Evolutionary conservation across 2,888 invertebrate species (phyloP), one percentile per base, ranked within the genome.

Genomic region (Diogma glabrata): DNA sequence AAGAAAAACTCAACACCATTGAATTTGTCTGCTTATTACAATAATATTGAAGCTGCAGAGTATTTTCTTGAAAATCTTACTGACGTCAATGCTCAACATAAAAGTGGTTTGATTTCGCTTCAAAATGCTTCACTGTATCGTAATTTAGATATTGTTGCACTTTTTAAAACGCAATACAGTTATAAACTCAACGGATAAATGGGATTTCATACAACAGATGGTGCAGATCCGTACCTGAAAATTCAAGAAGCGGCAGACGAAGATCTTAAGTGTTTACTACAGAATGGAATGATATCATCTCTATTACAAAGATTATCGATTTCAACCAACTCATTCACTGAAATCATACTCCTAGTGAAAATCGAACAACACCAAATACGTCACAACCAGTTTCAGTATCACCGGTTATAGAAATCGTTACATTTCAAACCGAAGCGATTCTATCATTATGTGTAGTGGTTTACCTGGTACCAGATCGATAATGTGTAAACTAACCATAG

Each of bases 71-170:
- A 91, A 64, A 86, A 88, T 55, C 96, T 95, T 1, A 95, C 93
- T 1, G 91, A 92, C 61, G 94, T 96, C 0, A 90, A 93, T 59
- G 91, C 93, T 16, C 87, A 92, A 61, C 96, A 97, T 67, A 94
- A 93, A 69, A 90, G 89, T n/a, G 69, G 69, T 2, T 76, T 96
- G 3, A 92, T 92, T 55, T 94, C 96, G 0, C 73, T 97, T 17
- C 96, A 97, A 71, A 97, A 97, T 71, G 95, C 96, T 8, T 93
- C 94, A 2, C 95, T 94, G 19, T 97, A 97, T 67, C 96, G 96
- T 0, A 96, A 97, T 67, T 75, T 95, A 59, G 96, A 97, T 65
- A 86, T 97, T 53, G 96, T 95, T 0, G 94, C 94, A 2, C 70
- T 96, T 52, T 74, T 97, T 55, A 59, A 84, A 93, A 66, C 89